These are phyloP conservation scores for Megalurothrips usitatus DNA, from an alignment of 2,888 invertebrate species.

Conservation along the genomic window DNA sequence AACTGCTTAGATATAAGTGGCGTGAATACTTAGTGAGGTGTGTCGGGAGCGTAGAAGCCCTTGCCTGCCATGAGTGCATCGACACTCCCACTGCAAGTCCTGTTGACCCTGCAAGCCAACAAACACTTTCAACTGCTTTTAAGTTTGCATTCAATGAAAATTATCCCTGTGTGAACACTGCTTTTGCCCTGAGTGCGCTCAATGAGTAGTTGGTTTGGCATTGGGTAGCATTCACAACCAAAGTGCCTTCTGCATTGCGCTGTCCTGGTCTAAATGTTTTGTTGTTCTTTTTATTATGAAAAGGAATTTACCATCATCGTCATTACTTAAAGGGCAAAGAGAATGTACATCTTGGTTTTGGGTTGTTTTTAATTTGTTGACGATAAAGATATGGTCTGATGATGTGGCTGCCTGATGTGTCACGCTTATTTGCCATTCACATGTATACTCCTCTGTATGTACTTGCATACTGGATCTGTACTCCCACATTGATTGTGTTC, in stretches of 20 bases:
- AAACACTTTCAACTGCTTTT: constrained; percentile 21
- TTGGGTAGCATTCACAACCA: constrained; percentile 26
- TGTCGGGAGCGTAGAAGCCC: constrained; percentile 19
- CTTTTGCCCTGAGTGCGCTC: constrained; percentile 21
- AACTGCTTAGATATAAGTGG: background rate
- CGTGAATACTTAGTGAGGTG: background rate
- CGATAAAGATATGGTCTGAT: constrained; percentile 19
- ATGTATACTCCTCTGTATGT: constrained; percentile 26
- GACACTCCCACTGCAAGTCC: constrained; percentile 21
- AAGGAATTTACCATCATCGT: background rate
- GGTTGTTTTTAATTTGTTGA: constrained; percentile 27
- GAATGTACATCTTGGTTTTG: constrained; percentile 22
- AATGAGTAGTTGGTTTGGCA: constrained; percentile 26
- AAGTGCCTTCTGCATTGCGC: constrained; percentile 25
- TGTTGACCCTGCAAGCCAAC: constrained; percentile 21
- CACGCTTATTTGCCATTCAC: constrained; percentile 45
- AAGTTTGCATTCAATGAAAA: constrained; percentile 27
- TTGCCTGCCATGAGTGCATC: constrained; percentile 18
- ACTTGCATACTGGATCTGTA: constrained; percentile 26
- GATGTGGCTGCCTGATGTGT: constrained; percentile 37
- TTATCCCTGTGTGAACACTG: constrained; percentile 24
- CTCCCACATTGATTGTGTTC: constrained; percentile 26
- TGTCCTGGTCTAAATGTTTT: constrained; percentile 27
- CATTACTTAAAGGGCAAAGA: constrained; percentile 25
- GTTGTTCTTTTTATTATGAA: constrained; percentile 5